Percentiles rank a stretch among this genome's conserved stretches.
phyloP scores from a whole-genome alignment of 1,140 invertebrate species.

The Apis dorsata region DNA sequence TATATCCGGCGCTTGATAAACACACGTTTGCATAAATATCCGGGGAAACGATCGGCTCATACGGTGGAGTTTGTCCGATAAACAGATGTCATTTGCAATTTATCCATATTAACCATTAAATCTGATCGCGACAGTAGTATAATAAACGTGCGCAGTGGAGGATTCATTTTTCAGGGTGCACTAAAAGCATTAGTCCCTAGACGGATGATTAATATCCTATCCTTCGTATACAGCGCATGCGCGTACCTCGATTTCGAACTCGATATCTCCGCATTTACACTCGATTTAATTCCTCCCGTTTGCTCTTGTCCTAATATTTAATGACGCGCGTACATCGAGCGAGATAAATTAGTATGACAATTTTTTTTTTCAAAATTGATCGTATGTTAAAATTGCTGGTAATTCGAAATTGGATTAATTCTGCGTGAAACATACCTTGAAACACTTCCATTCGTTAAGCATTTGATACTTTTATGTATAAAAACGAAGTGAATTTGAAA shows the following conservation, averaged over 20 bases:
- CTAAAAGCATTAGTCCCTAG: conserved; percentile 23
- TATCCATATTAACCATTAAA: conserved; percentile 47
- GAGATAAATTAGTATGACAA: background rate
- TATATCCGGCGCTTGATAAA: conserved; percentile 24
- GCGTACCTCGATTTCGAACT: conserved; percentile 21
- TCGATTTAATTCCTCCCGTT: conserved; percentile 31
- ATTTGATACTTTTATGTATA: too few relatives aligned
- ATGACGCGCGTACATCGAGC: background rate
- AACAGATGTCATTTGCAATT: conserved; percentile 52
- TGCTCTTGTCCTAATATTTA: background rate
- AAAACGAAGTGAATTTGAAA: too few relatives aligned
- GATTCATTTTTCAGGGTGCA: conserved; percentile 37
- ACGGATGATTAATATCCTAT: conserved; percentile 30
- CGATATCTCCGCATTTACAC: conserved; percentile 40
- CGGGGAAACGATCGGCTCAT: conserved; percentile 1
- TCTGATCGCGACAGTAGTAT: conserved; percentile 4
- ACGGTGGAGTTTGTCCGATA: conserved; percentile 16
- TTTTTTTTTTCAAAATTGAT: background rate
- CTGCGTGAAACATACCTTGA: background rate
- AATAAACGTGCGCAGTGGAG: conserved; percentile 19
- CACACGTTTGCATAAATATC: conserved; percentile 25
- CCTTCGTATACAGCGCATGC: conserved; percentile 8
- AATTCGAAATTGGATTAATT: background rate
- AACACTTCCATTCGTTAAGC: too few relatives aligned
- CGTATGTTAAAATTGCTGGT: too few relatives aligned